Evolutionary conservation across 2,797 vertebrate genomes (phyloP).

Genomic region (Acipenser ruthenus): DNA sequence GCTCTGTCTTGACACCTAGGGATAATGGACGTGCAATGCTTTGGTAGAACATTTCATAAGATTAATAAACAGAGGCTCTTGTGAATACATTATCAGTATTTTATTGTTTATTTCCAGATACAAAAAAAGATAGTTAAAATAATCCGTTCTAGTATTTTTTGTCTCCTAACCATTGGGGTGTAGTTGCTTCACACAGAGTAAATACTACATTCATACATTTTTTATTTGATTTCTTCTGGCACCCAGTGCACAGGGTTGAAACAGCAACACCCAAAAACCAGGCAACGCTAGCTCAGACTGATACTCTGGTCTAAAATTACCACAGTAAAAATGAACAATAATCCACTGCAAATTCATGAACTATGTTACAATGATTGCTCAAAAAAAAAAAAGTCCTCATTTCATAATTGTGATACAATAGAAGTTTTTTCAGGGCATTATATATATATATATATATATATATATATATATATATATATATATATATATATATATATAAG

Average conservation of each 20-base stretch:
- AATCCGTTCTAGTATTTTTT: slow-evolving; percentile 63
- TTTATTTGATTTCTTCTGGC: slow-evolving; percentile 61
- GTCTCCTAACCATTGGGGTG: slow-evolving; percentile 64
- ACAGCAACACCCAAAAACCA: slow-evolving; percentile 68
- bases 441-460: too few species aligned
- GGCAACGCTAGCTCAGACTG: slow-evolving; percentile 71
- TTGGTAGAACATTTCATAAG: too few species aligned
- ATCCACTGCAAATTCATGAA: slow-evolving; percentile 77
- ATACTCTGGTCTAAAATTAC: slow-evolving; percentile 79
- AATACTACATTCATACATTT: slow-evolving; percentile 81
- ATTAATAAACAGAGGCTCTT: too few species aligned
- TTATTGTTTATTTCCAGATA: slow-evolving; percentile 91
- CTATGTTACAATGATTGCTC: slow-evolving; percentile 77
- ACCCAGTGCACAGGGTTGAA: slow-evolving; percentile 67
- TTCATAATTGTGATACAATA: slow-evolving; percentile 65
- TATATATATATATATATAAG: slow-evolving; percentile 2
- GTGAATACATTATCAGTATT: slow-evolving; percentile 50
- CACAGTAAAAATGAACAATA: slow-evolving; percentile 83
- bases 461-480: too few species aligned
- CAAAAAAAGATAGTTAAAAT: slow-evolving; percentile 88
- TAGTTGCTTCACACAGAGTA: slow-evolving; percentile 62
- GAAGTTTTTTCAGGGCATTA: slow-evolving; percentile 58
- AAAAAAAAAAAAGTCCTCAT: slow-evolving; percentile 54
- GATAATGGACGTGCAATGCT: too few species aligned
- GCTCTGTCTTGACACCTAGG: too few species aligned